A percentile compares a stretch with the other conserved stretches of the same genome.
These are phyloP conservation scores for Craseonycteris thonglongyai DNA, from an alignment of 2,113 vertebrate genomes.

Conservation along the genomic window DNA sequence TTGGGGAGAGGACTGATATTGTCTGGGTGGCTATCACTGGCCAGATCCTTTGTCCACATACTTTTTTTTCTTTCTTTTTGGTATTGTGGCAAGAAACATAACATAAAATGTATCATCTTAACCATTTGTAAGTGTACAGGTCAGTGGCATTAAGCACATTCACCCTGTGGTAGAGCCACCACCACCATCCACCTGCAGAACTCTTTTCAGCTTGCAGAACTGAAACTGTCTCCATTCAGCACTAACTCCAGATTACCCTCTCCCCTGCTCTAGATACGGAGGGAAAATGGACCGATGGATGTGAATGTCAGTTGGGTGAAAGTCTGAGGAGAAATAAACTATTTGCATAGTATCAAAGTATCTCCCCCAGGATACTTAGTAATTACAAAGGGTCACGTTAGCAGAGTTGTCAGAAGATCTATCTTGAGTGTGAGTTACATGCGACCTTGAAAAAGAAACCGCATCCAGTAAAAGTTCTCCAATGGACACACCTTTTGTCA, in stretches of 20 bases:
- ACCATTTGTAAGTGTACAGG: neutral
- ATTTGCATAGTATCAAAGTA: neutral
- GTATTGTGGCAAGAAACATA: neutral
- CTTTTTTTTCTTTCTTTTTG: neutral
- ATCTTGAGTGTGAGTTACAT: neutral
- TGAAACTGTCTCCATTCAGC: neutral
- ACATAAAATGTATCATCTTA: neutral
- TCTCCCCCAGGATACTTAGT: neutral
- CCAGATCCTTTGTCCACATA: neutral
- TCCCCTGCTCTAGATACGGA: neutral
- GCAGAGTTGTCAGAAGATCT: neutral
- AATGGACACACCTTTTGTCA: neutral
- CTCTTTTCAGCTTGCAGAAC: neutral
- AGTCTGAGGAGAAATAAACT: neutral
- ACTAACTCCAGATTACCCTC: neutral
- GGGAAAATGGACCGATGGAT: neutral
- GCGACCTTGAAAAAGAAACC: neutral
- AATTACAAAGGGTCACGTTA: neutral
- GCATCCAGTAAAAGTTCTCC: neutral
- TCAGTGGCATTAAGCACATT: neutral
- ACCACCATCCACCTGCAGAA: neutral
- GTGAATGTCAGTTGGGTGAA: neutral
- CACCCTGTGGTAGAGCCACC: neutral
- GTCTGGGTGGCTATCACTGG: neutral
- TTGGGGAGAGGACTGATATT: neutral